Base-by-base conservation (phyloP, 2,113 vertebrate genomes). In the Oncorhynchus gorbuscha region DNA sequence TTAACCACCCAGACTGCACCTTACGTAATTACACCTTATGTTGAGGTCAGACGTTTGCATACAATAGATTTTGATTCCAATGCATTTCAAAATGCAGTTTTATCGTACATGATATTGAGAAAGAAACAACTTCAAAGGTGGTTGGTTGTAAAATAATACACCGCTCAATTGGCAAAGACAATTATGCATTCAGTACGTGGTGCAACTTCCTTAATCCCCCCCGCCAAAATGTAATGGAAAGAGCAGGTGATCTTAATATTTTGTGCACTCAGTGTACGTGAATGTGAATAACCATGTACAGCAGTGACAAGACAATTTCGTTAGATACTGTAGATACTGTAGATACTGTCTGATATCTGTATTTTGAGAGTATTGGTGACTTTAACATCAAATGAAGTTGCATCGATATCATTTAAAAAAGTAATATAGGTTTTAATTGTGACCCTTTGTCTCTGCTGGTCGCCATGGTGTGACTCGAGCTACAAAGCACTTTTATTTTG, bases 31-130 rank as follows among this genome's bases (percentile, higher is more conserved):
- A 69, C 67, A 35, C 14, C 28, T 28, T 26, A 65, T n/a, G 28
- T 77, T n/a, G 39, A 64, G 61, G 76, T 77, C 69, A 77, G 48
- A 55, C 39, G 9, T 66, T 72, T 3, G 59, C 35, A 77, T 51
- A 45, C 51, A 51, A 55, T 72, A 69, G 77, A 51, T 70, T 62
- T 79, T 73, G 55, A 73, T 73, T 64, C 24, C 12, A 35, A 72
- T 70, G 7, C 68, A 65, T 77, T 72, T 66, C 69, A 64, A 20
- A 65, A 77, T 66, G 49, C 22, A 28, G 30, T 66, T 65, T 66
- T 13, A 18, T 48, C 66, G 66, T 11, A 59, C 24, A 77, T 32
- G 3, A 30, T 65, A 30, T 26, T 72, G 64, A 76, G 3, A 70
- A 18, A 22, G n/a, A 68, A 22, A 59, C 26, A 66, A 28, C 28